Base-by-base conservation (phyloP, 92 coral and sea anemone genomes). In the Porites lobata region DNA sequence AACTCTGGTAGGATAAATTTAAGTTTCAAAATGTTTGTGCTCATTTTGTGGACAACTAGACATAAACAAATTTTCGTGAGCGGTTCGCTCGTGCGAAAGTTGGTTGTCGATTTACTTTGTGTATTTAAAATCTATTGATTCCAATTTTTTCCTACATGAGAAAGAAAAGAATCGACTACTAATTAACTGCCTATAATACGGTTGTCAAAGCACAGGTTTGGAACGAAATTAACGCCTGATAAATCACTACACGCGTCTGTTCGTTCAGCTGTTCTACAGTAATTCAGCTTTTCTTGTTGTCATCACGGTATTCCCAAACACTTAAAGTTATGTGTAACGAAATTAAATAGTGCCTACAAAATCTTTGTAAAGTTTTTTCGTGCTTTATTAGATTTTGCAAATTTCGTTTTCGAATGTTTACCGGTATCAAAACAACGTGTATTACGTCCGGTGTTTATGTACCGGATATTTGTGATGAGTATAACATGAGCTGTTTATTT, bases 1-100 rank as follows among this genome's bases (percentile, higher is more conserved):
- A 81, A 96, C 99, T 19, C 82, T 96, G 96, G 99, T 96, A 79
- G 92, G 99, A 38, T 21, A 18, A 56, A 4, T 17, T 65, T 13
- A 20, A 15, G 17, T 61, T 19, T 78, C 52, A 66, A 20, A 66
- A 43, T 54, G 18, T 24, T 32, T 75, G 12, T 13, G 19, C 90
- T 47, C 86, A 69, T 59, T 24, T 54, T 83, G 62, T 4, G 79
- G 62, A 73, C 81, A 52, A 19, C 26, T 20, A 29, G 11, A 20
- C 67, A 15, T 22, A 19, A 65, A 51, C 50, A 54, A 15, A 9
- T 14, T 7, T 56, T 56, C 14, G 1, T 14, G 61, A 56, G 4
- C 47, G 47, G 15, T 56, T 2, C 0, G 17, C 14, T 54, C 14
- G 14, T 54, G 61, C 12, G 61, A 56, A 54, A 54, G 1, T 54